Evolutionary conservation across 2,888 invertebrate genomes (phyloP).

Genomic region (Diaprepes abbreviatus): DNA sequence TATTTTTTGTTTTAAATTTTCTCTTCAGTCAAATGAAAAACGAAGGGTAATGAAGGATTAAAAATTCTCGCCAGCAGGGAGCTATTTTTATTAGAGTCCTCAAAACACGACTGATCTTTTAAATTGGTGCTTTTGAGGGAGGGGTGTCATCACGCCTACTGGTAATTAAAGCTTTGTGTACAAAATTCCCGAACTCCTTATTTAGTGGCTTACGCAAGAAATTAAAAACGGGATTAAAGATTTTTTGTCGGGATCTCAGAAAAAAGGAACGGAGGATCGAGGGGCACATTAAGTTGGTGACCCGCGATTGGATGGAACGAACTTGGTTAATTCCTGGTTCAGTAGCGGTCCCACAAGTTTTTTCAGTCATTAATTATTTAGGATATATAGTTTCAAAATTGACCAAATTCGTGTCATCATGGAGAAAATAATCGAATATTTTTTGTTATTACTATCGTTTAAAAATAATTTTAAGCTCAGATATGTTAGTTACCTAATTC

Average conservation of each 20-base stretch:
- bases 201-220: constrained; percentile 49
- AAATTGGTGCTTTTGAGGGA: constrained; percentile 45
- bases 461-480: too few relatives aligned
- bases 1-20: background rate
- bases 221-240: constrained; percentile 51
- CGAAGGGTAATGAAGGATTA: constrained; percentile 42
- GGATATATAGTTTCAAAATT: too few relatives aligned
- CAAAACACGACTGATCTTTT: constrained; percentile 48
- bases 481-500: too few relatives aligned
- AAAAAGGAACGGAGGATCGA: constrained; percentile 22
- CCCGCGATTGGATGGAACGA: constrained; percentile 40
- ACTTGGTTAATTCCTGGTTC: constrained; percentile 37
- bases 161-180: constrained; percentile 49
- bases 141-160: constrained; percentile 48
- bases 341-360: constrained; percentile 9
- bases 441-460: too few relatives aligned
- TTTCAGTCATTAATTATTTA: too few relatives aligned
- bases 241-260: constrained; percentile 47
- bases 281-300: constrained; percentile 33
- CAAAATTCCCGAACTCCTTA: constrained; percentile 49
- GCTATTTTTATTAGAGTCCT: constrained; percentile 45
- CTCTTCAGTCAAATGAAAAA: constrained; percentile 32
- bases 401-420: too few relatives aligned
- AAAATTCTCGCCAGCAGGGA: constrained; percentile 40
- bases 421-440: too few relatives aligned